Evolutionary conservation across 2,113 vertebrate species (phyloP).

Genomic region (Callithrix jacchus): DNA sequence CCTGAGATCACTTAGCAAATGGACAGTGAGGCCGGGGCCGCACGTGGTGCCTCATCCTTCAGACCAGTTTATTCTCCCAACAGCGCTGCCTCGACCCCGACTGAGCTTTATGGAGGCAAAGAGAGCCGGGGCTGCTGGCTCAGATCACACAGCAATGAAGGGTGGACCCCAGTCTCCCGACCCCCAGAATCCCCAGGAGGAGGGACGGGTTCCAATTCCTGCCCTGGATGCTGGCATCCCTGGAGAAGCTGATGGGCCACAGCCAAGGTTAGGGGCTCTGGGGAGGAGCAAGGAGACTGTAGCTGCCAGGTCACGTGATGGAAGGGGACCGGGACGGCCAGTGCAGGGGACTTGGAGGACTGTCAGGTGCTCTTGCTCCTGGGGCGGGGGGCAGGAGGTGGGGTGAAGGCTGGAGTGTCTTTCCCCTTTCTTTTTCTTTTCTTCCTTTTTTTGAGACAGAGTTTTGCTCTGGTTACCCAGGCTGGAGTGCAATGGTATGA

Average conservation of each 20-base stretch:
- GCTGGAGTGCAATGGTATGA: too few relatives aligned
- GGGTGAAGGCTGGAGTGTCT: neutral
- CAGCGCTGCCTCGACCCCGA: fast-evolving
- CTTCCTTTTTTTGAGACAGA: too few relatives aligned
- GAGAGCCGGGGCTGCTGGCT: fast-evolving
- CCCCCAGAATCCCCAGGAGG: fast-evolving
- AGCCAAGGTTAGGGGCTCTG: neutral
- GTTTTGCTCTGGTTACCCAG: too few relatives aligned
- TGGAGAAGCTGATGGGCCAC: neutral
- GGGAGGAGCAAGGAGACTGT: neutral
- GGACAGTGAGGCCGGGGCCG: neutral
- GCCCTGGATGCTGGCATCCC: fast-evolving
- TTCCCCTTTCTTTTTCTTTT: too few relatives aligned
- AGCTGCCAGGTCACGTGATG: fast-evolving
- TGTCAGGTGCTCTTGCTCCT: neutral
- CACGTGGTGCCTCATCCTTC: fast-evolving
- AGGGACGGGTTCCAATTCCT: neutral
- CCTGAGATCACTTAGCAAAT: neutral
- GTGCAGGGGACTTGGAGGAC: fast-evolving
- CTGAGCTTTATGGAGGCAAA: neutral
- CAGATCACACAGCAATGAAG: neutral
- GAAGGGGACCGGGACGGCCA: neutral
- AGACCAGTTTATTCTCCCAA: neutral
- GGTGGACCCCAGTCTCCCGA: fast-evolving
- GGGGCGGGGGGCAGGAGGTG: neutral